These are phyloP conservation scores for Phyto melanocephala DNA, from an alignment of 2,888 invertebrate species.

Conservation along the genomic window DNA sequence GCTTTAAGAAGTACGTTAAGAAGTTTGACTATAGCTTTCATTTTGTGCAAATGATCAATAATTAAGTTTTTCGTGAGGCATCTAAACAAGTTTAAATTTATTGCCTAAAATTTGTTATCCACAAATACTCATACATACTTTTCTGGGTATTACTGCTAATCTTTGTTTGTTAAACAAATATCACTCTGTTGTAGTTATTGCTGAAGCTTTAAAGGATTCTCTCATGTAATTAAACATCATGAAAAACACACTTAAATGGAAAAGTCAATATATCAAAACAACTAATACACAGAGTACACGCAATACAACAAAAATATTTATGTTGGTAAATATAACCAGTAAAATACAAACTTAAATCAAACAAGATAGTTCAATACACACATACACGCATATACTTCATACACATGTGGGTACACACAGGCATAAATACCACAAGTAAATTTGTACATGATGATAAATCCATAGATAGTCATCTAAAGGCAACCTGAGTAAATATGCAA, in stretches of 20 bases:
- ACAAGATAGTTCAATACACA: neutral
- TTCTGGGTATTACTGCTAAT: neutral
- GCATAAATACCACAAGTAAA: neutral
- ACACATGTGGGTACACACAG: neutral
- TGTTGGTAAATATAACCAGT: neutral
- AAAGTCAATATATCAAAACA: constrained; percentile 20
- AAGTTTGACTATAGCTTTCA: no score
- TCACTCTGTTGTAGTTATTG: neutral
- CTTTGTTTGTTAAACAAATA: neutral
- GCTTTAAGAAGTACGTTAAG: no score
- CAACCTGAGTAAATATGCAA: constrained; percentile 14
- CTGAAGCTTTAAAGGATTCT: neutral
- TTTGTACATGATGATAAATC: constrained; percentile 13
- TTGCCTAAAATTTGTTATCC: neutral
- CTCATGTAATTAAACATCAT: constrained; percentile 21
- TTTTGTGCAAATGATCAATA: no score
- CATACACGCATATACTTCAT: neutral
- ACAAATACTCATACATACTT: neutral
- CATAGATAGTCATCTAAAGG: constrained; percentile 26
- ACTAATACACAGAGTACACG: neutral
- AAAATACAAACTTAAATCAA: neutral
- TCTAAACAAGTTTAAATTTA: neutral
- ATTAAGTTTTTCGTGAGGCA: neutral
- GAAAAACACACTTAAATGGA: neutral
- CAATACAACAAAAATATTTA: neutral